phyloP scores from a whole-genome alignment of 2,113 vertebrate genomes.

The Numenius arquata region DNA sequence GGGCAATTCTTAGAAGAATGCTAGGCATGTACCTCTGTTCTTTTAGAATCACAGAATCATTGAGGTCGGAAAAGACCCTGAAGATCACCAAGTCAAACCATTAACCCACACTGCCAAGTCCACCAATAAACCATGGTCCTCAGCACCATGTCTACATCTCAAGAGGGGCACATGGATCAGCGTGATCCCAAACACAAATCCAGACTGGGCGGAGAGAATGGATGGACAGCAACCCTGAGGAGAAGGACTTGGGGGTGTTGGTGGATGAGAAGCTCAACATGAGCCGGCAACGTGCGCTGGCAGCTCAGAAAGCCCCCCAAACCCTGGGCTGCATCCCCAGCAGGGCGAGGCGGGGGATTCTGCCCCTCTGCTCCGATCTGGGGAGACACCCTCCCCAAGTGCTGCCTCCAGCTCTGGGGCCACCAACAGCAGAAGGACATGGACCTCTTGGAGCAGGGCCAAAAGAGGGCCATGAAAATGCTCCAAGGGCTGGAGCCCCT shows the following conservation, averaged over 20 bases:
- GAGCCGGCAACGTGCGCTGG: no score
- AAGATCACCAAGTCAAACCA: neutral
- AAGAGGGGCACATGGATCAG: neutral
- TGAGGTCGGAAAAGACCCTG: neutral
- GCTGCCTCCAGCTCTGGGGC: no score
- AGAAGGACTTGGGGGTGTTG: neutral
- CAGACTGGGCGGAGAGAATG: neutral
- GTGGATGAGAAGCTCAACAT: neutral
- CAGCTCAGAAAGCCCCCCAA: no score
- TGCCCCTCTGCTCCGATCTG: no score
- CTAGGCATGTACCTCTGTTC: no score
- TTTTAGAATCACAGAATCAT: neutral
- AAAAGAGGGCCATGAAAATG: no score
- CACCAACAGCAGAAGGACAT: no score
- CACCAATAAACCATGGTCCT: neutral
- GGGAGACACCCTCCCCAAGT: no score
- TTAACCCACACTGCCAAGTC: neutral
- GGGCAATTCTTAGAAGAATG: neutral
- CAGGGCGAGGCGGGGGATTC: no score
- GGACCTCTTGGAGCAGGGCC: no score
- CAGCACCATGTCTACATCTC: rapidly evolving
- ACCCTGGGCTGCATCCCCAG: no score
- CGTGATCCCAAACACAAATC: neutral
- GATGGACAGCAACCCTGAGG: neutral
- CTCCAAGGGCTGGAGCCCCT: no score